Evolutionary conservation across 1,140 invertebrate genomes (phyloP), one percentile per base, ranked within the genome.

Genomic region (Pseudomyrmex cubaensis): DNA sequence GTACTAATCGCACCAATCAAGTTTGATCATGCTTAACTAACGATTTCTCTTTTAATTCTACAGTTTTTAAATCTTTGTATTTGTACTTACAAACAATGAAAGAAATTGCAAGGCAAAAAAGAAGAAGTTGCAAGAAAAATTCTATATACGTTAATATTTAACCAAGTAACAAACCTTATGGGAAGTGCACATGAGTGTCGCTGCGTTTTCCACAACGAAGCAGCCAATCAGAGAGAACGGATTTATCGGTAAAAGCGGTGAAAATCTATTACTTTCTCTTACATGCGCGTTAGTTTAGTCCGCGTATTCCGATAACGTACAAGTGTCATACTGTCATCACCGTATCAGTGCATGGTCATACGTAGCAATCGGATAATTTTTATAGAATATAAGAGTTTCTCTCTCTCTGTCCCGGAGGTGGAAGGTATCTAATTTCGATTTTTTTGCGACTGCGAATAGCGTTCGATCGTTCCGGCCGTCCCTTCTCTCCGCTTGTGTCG

Each of bases 401-500:
- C 50, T 1, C 50, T 35, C 35, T 35, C 35, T 35, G 35, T 35
- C 35, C 5, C 48, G 17, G 48, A 22, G 66, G 54, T 57, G n/a
- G 44, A 59, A 12, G 76, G 20, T 12, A 22, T 72, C 9, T 22
- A 20, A 10, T 50, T 57, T 59, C 35, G 20, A 8, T 74, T 73
- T 13, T 63, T 7, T 35, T 22, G 46, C 15, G 50, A 15, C 13
- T n/a, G 46, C 64, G 54, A 35, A 78, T 48, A 78, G 17, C 62
- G 12, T 70, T 70, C 52, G 52, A 48, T 73, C 22, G 54, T 57
- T 17, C 62, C 61, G 22, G 15, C 25, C 48, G 74, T 48, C 66
- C 56, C 54, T 70, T 50, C 66, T 5, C 44, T 17, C 57, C 1
- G 22, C 20, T 20, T 46, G 1, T 35, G 44, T 59, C 44, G 54